A percentile compares a stretch with the other conserved stretches of the same genome.
Conservation (phyloP, 1,140 invertebrate species). For the Zaprionus davidi region DNA sequence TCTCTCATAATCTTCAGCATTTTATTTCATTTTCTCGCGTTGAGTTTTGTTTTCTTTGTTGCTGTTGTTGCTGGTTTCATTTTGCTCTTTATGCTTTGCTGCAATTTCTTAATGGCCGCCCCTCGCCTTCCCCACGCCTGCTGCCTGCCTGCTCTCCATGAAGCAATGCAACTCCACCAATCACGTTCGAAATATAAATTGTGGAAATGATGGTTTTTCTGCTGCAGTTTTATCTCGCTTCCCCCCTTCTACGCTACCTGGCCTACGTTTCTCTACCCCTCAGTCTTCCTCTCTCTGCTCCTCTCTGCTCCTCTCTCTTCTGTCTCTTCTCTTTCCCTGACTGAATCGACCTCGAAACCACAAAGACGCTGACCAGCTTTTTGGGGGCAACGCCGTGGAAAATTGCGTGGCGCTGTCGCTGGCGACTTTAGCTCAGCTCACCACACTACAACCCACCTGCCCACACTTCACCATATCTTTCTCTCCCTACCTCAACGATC, state of each 20-base stretch:
- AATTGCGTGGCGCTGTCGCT: conserved; percentile 53
- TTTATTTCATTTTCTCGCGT: conserved; percentile 83
- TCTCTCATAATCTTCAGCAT: conserved; percentile 73
- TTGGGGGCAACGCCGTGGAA: conserved; percentile 61
- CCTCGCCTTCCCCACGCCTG: not conserved
- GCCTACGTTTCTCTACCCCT: not conserved
- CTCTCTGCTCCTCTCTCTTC: not conserved
- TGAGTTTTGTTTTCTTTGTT: conserved; percentile 41
- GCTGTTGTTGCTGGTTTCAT: conserved; percentile 59
- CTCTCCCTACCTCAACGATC: conserved; percentile 43
- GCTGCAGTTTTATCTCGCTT: conserved; percentile 50
- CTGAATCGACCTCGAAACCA: conserved; percentile 62
- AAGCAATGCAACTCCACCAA: conserved; percentile 59
- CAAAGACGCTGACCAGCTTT: conserved; percentile 64
- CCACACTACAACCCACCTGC: too few species aligned
- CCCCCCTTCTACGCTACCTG: not conserved
- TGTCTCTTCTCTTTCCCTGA: conserved; percentile 42
- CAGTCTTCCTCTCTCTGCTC: not conserved
- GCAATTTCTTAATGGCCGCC: conserved; percentile 80
- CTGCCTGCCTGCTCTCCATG: not conserved
- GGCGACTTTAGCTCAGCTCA: not conserved
- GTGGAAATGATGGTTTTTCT: conserved; percentile 83
- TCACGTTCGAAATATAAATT: conserved; percentile 84
- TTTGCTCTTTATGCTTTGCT: conserved; percentile 79
- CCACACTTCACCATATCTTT: not conserved